Evolutionary conservation across 2,113 vertebrate species (phyloP).

Genomic region (Alexandromys fortis): DNA sequence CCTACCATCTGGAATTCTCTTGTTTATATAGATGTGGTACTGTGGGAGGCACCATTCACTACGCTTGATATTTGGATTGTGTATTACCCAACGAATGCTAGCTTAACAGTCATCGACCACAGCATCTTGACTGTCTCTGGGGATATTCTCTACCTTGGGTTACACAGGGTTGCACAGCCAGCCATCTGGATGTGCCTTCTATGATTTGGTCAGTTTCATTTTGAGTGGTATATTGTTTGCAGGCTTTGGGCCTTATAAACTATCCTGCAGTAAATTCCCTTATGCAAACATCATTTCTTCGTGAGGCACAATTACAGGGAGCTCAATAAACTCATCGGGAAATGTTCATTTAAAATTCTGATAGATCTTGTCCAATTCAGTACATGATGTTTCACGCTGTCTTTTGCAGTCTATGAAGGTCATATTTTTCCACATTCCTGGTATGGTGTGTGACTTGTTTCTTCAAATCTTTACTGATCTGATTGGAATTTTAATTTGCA

Average conservation of each 20-base stretch:
- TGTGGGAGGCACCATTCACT: neutral
- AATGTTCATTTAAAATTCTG: conserved; percentile 44
- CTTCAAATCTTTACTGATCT: conserved; percentile 28
- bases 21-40: neutral
- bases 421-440: neutral
- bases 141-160: neutral
- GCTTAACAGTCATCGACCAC: neutral
- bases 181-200: neutral
- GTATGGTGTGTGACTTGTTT: neutral
- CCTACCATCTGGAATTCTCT: neutral
- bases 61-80: neutral
- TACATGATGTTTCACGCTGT: neutral
- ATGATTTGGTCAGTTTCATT: conserved; percentile 45
- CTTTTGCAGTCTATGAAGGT: neutral
- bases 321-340: conserved; percentile 20
- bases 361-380: neutral
- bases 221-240: conserved; percentile 4
- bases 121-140: neutral
- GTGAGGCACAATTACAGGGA: neutral
- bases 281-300: neutral
- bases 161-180: neutral
- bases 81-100: neutral
- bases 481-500: conserved; percentile 57
- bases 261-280: conserved; percentile 2
- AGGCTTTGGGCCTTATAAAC: conserved; percentile 19